A percentile compares a stretch with the other conserved stretches of the same genome.
phyloP scores from a whole-genome alignment of 2,113 vertebrate genomes.

The Sminthopsis crassicaudata region DNA sequence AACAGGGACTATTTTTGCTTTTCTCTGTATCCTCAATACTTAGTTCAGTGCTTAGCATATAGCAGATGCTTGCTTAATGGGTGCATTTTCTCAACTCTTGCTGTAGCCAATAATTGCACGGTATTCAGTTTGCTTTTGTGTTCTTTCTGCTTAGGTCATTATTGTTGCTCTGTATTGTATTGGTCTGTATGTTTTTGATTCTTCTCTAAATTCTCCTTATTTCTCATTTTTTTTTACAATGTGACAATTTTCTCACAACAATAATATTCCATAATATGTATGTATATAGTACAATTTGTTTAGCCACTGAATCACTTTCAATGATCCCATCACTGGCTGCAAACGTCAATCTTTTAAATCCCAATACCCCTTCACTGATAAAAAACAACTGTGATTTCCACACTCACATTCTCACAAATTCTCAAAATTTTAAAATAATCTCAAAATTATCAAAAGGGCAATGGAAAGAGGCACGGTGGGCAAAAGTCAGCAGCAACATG shows the following conservation, averaged over 20 bases:
- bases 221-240: not conserved
- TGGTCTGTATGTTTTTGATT: not conserved
- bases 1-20: not conserved
- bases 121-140: not conserved
- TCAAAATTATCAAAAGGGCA: not conserved
- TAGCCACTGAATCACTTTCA: not conserved
- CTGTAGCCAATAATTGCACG: not conserved
- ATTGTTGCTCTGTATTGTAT: not conserved
- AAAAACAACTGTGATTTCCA: not conserved
- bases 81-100: not conserved
- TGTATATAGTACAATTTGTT: not conserved
- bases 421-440: too few species aligned
- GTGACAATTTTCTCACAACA: not conserved
- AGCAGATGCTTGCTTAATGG: not conserved
- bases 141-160: not conserved
- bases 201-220: not conserved
- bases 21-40: not conserved
- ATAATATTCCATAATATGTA: not conserved
- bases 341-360: not conserved
- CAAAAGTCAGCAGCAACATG: not conserved
- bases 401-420: not conserved
- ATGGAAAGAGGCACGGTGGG: not conserved
- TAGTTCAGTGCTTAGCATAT: not conserved
- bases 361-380: not conserved
- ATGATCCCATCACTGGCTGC: not conserved